phyloP scores from a whole-genome alignment of 1,140 invertebrate species.

The Antheraea mylitta region DNA sequence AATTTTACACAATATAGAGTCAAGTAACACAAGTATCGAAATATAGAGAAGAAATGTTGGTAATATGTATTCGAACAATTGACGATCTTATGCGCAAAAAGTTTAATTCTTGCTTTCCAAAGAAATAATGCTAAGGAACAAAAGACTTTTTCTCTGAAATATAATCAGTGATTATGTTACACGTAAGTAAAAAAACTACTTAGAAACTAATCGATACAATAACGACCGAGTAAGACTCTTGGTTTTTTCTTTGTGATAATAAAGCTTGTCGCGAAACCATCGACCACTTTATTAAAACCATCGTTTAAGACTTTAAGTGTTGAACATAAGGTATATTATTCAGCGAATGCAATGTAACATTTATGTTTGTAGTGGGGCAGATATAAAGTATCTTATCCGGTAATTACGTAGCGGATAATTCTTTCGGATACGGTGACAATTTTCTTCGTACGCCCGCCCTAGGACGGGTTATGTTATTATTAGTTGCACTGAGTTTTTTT shows the following conservation, averaged over 20 bases:
- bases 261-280: conserved; percentile 28
- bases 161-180: conserved; percentile 41
- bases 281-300: conserved; percentile 16
- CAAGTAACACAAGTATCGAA: too few relatives aligned
- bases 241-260: conserved; percentile 43
- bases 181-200: conserved; percentile 33
- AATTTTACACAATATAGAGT: too few relatives aligned
- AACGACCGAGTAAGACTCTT: background rate
- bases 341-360: background rate
- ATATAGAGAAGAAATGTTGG: too few relatives aligned
- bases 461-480: conserved; percentile 8
- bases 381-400: conserved; percentile 38
- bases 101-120: background rate
- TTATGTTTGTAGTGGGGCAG: conserved; percentile 22
- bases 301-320: conserved; percentile 4
- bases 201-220: conserved; percentile 48
- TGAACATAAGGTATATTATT: conserved; percentile 18
- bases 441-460: conserved; percentile 28
- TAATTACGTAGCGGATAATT: conserved; percentile 46
- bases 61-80: too few relatives aligned
- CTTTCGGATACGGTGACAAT: conserved; percentile 41
- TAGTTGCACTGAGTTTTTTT: background rate
- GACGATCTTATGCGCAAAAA: too few relatives aligned
- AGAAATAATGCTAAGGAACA: conserved; percentile 2
- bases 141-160: conserved; percentile 13